Base-by-base conservation (phyloP, 1,140 invertebrate genomes). In the Diorhabda sublineata region DNA sequence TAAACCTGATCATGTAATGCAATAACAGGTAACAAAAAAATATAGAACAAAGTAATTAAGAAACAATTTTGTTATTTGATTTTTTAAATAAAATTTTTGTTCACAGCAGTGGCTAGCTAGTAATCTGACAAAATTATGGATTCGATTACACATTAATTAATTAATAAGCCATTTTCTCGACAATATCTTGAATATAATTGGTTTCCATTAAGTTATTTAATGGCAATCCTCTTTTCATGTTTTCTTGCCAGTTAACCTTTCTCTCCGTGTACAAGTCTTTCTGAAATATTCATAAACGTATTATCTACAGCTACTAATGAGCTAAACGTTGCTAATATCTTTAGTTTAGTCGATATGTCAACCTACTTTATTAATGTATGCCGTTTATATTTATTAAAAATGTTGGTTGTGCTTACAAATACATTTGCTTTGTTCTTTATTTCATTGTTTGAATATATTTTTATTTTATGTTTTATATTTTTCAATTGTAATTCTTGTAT, bases 401-500 rank as follows among this genome's bases (percentile, higher is more conserved):
- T 26, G 26, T 26, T 26, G 47, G 47, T 52, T 52, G 47, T 52
- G 47, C 47, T 52, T 52, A 8, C 26, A 26, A 26, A 4, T 52
- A 52, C n/a, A 3, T 2, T 6, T 52, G n/a, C 47, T 52, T 52
- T 52, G 47, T 52, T 52, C 47, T 52, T 52, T 52, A 52, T 52
- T 8, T 52, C n/a, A 8, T 52, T 52, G 47, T 52, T 52, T 52
- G n/a, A 52, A 3, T 52, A 52, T 26, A 52, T 52, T 6, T 52
- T 52, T 52, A 52, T 52, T 52, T 52, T 52, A 52, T 52, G 47
- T 52, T 52, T 52, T 52, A 52, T 52, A 52, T 52, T 52, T 52
- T 52, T 8, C 47, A n/a, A 52, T 52, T 52, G n/a, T 52, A 52
- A 52, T 52, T 52, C 47, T 52, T 52, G 6, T 52, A 52, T 52